Conservation (phyloP, 1,140 invertebrate genomes). For the Diplogasteroides magnus region DNA sequence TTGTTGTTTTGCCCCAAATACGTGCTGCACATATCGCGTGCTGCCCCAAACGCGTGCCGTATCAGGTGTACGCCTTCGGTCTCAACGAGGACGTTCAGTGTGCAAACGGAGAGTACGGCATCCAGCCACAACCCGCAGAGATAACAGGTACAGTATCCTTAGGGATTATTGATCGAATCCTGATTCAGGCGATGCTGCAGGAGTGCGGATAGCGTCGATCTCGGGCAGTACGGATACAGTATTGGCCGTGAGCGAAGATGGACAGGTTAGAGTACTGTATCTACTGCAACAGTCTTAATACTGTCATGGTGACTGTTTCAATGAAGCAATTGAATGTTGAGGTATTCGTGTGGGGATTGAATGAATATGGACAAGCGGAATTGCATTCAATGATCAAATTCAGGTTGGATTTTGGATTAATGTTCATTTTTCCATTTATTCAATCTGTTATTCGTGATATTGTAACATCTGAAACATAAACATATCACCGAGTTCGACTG, state of each 20-base stretch:
- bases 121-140: slow-evolving; percentile 12
- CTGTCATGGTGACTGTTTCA: no score
- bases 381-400: not conserved
- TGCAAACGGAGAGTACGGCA: slow-evolving; percentile 25
- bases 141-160: not conserved
- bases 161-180: not conserved
- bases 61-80: slow-evolving; percentile 28
- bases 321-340: no score
- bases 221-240: slow-evolving; percentile 30
- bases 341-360: not conserved
- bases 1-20: not conserved
- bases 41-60: no score
- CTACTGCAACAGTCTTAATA: no score
- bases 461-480: no score
- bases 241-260: slow-evolving; percentile 9
- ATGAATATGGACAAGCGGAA: not conserved
- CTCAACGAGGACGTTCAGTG: slow-evolving; percentile 32
- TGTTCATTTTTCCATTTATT: no score
- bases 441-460: no score
- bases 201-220: slow-evolving; percentile 12
- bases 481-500: no score
- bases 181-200: slow-evolving; percentile 16
- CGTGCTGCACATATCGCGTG: no score
- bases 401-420: not conserved
- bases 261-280: not conserved